These are phyloP conservation scores for Podilymbus podiceps DNA, from an alignment of 2,113 vertebrate genomes.

Conservation along the genomic window DNA sequence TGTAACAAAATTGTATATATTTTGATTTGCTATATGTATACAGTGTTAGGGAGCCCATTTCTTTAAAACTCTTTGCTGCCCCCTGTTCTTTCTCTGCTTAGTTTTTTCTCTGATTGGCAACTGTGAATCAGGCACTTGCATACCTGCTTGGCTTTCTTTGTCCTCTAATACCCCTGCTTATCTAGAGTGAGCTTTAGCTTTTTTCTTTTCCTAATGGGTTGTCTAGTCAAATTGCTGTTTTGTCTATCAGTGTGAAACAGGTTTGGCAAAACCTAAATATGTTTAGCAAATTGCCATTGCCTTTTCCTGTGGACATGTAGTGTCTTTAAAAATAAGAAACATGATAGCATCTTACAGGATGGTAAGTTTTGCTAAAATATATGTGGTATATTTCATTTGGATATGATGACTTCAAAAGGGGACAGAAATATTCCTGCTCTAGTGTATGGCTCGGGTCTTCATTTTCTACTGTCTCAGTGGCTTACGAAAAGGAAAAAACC, in stretches of 20 bases:
- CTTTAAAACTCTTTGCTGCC: background rate
- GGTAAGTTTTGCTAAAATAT: background rate
- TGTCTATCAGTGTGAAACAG: background rate
- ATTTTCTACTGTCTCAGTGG: background rate
- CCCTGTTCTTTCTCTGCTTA: background rate
- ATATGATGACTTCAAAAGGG: background rate
- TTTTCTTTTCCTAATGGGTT: background rate
- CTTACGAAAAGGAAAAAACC: background rate
- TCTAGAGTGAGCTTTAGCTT: background rate
- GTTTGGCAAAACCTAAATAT: background rate
- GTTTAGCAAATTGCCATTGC: background rate
- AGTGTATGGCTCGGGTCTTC: accelerated
- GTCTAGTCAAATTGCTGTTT: background rate
- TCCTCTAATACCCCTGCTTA: background rate
- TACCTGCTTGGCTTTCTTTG: background rate
- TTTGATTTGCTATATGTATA: background rate
- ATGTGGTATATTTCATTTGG: background rate
- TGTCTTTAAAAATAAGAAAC: background rate
- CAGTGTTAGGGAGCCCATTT: background rate
- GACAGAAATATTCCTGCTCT: background rate
- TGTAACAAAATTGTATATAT: background rate
- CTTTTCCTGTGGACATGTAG: background rate
- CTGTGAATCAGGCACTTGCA: background rate
- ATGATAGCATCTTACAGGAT: background rate
- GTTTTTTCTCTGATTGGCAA: background rate